A percentile compares a stretch with the other conserved stretches of the same genome.
Evolutionary conservation across 1,140 invertebrate species (phyloP).

Genomic region (Ruditapes philippinarum): DNA sequence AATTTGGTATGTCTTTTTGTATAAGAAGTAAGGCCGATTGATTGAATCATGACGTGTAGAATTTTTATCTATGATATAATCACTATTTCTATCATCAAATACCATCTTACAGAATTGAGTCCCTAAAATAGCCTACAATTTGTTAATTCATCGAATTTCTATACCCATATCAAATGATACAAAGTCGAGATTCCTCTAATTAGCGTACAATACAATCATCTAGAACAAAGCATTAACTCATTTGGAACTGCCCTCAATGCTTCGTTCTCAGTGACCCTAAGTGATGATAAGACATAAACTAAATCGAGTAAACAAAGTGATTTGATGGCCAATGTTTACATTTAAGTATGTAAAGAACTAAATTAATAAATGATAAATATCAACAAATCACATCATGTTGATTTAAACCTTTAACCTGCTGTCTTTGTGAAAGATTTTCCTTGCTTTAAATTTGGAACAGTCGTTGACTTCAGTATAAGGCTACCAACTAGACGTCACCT

Average conservation of each 20-base stretch:
- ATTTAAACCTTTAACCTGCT: no score
- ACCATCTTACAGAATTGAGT: not conserved
- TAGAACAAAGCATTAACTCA: slow-evolving; percentile 5
- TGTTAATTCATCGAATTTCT: slow-evolving; percentile 26
- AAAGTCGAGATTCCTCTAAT: slow-evolving; percentile 24
- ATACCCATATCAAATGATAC: slow-evolving; percentile 21
- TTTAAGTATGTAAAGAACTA: no score
- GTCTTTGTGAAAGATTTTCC: no score
- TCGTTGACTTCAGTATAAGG: no score
- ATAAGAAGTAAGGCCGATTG: slow-evolving; percentile 5
- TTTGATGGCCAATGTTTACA: no score
- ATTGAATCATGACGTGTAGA: slow-evolving; percentile 10
- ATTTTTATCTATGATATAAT: not conserved
- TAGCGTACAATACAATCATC: not conserved
- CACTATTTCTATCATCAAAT: not conserved
- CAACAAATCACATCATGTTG: no score
- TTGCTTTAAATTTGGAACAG: no score
- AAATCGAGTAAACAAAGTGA: no score
- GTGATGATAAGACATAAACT: no score
- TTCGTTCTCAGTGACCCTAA: slow-evolving; percentile 8
- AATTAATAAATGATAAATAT: no score
- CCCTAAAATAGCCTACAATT: not conserved
- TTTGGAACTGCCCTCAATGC: not conserved
- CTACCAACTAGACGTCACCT: no score
- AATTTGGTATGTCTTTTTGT: slow-evolving; percentile 21